These are phyloP conservation scores for Coracias cyanogaster DNA, from an alignment of 2,797 vertebrate genomes.

Conservation along the genomic window DNA sequence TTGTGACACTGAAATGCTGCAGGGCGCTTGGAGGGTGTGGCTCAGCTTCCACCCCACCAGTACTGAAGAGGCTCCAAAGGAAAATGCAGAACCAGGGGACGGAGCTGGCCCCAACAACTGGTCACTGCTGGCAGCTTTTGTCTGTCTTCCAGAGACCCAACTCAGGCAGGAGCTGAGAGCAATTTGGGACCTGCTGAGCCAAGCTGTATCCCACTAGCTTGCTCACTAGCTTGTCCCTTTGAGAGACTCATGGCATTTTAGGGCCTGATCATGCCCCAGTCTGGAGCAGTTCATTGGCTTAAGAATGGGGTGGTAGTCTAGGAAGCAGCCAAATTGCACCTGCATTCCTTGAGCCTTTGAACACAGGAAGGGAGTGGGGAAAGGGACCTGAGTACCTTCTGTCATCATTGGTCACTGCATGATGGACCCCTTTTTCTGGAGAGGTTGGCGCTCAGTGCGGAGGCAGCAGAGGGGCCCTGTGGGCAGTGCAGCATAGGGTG, in stretches of 20 bases:
- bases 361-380: neutral
- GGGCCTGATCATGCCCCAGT: neutral
- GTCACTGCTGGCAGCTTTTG: neutral
- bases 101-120: neutral
- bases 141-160: neutral
- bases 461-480: neutral
- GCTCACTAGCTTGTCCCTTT: neutral
- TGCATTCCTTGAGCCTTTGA: neutral
- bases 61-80: neutral
- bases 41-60: neutral
- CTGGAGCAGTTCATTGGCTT: neutral
- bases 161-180: neutral
- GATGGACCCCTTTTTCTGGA: neutral
- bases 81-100: neutral
- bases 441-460: neutral
- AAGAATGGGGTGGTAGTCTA: neutral
- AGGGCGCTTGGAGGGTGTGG: fast-evolving
- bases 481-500: fast-evolving
- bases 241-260: neutral
- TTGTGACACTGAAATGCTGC: neutral
- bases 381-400: neutral
- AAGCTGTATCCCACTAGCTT: neutral
- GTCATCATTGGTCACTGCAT: neutral
- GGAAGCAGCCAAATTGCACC: neutral
- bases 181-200: neutral